Evolutionary conservation across 2,888 invertebrate genomes (phyloP), one percentile per base, ranked within the genome.

Genomic region (Pseudeuparius sepicola): DNA sequence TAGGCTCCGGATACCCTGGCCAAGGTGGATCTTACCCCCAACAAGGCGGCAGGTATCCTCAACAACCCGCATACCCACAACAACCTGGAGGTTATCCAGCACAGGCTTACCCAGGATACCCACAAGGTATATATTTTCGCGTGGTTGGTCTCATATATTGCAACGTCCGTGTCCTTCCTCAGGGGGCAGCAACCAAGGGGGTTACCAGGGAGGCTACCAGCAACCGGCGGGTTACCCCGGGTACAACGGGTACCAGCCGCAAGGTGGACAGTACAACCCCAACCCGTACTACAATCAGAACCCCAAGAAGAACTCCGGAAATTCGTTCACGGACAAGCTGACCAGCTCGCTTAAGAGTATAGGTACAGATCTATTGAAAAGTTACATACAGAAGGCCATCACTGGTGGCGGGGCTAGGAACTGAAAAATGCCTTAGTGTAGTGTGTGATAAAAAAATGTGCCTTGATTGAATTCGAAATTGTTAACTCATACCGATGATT

Each of bases 311-410:
- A 46, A 38, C 14, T 45, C 47, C 3, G 52, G 50, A 20, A 49
- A 51, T 5, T 55, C 54, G 24, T 50, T 54, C 6, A 49, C 55
- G 4, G 61, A 61, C 37, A 54, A 52, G 38, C 42, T 61, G n/a
- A 54, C 52, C n/a, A 51, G 52, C 24, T 52, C 55, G 3, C 44
- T 63, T 14, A 61, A 61, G 46, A 53, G 47, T 24, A 52, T 59
- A 50, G 63, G 63, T 62, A 60, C 56, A 50, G 53, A 57, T 43
- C 41, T 60, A 36, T 48, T 63, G 26, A 58, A 56, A 49, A 55
- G 59, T 38, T 56, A 58, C 27, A 41, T 61, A 34, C 43, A 47
- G 20, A 54, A 53, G 39, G 45, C 44, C 15, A 31, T 52, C 24
- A 39, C 42, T 14, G 47, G 49, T 27, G 43, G 39, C 16, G 39